Evolutionary conservation across 2,888 invertebrate genomes (phyloP), one percentile per base, ranked within the genome.

Genomic region (Zygogramma bicolorata): DNA sequence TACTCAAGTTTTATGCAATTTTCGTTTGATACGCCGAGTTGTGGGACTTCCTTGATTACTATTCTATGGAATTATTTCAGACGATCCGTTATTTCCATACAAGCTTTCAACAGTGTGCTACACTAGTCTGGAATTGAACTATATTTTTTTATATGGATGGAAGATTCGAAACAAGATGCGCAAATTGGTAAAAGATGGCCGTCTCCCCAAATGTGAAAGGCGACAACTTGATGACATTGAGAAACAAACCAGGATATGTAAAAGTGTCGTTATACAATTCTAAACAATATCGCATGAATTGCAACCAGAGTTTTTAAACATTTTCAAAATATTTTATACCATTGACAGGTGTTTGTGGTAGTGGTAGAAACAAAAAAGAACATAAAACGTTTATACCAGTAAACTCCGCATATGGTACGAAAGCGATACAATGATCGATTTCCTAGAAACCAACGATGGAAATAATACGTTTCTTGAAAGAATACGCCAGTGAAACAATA

Each of bases 401-500:
- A 3, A 46, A 46, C 10, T 20, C 10, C 18, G 18, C 22, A 3
- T 13, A 53, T 25, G 13, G n/a, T 25, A 53, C n/a, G 53, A 53
- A 53, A 53, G 25, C 25, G 25, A 53, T 10, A 27, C n/a, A 53
- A 22, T 15, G 25, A 53, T 53, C 15, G 27, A 53, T 27, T 53
- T 22, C 25, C 27, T 27, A 7, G 27, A 59, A 67, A 13, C 40
- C 15, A 59, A 38, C 65, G 68, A 53, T 68, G 65, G 58, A 68
- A 65, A 74, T 31, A 62, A 66, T 65, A 68, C 65, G 68, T 29
- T 73, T 68, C 71, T 71, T 27, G 31, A 71, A 65, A 71, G 66
- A 71, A 67, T 71, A 60, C 60, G 66, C 65, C 57, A 40, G 49
- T 61, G 70, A 70, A 75, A 72, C 65, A 70, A 72, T 75, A 75